Base-by-base conservation (phyloP, 92 coral and sea anemone genomes). In the Epizoanthus fatuus region DNA sequence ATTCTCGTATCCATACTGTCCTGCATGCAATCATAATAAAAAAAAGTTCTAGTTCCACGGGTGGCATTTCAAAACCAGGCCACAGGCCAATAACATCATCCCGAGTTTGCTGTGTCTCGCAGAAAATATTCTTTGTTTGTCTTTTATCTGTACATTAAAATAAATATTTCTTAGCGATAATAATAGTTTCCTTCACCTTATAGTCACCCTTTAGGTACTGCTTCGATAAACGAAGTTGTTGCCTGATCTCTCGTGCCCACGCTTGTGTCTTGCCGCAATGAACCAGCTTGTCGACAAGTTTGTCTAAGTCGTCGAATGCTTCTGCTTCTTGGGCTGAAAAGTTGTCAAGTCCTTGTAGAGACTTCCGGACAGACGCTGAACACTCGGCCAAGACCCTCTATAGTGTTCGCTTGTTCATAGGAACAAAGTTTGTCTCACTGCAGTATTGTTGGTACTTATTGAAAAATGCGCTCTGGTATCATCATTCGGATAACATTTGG, bases 131-230 rank as follows among this genome's bases (percentile, higher is more conserved):
- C n/a, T n/a, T n/a, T n/a, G n/a, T n/a, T n/a, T n/a, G n/a, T n/a
- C n/a, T n/a, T n/a, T n/a, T n/a, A n/a, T n/a, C n/a, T n/a, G n/a
- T n/a, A n/a, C 74, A 22, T 15, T n/a, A n/a, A n/a, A n/a, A n/a
- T n/a, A n/a, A n/a, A n/a, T n/a, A n/a, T n/a, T n/a, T n/a, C n/a
- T n/a, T n/a, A n/a, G n/a, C n/a, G n/a, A n/a, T n/a, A n/a, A n/a
- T n/a, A n/a, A n/a, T n/a, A n/a, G n/a, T n/a, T n/a, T n/a, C n/a
- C n/a, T n/a, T 22, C 25, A 88, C 92, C 85, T 83, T 88, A 69
- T 68, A 88, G 68, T 88, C 88, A 53, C 81, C 66, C 76, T 64
- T 89, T 8, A 89, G 86, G 70, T 84, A 89, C n/a, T 85, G 86
- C 79, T 89, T 84, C 40, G 89, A 79, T 40, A 20, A 63, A 47